Evolutionary conservation across 1,140 invertebrate genomes (phyloP), one percentile per base, ranked within the genome.

Genomic region (Drosophila oshimai): DNA sequence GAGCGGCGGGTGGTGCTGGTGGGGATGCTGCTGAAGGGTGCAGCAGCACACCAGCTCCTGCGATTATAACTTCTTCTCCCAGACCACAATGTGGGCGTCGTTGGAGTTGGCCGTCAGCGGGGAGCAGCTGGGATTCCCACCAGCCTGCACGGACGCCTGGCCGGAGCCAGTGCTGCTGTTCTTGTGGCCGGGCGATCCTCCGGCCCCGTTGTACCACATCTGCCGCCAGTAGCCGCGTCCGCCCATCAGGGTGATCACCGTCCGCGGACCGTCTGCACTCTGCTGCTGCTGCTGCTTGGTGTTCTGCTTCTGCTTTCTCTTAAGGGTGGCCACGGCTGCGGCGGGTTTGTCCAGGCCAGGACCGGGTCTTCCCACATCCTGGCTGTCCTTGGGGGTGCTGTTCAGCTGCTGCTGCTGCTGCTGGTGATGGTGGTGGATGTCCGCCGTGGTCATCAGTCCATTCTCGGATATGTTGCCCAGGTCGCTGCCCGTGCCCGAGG

Each of bases 11-110:
- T 84, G 69, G 31, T 70, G 81, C 61, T 78, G 77, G 45, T 84
- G 80, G n/a, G 75, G 75, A 29, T 86, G 79, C 71, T 84, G 75
- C 67, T 84, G 80, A 26, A 83, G 53, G 17, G 74, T 84, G 54
- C 80, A 86, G 47, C 86, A 88, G 79, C 88, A 90, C 83, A 86
- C 79, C 62, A 79, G 68, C 88, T 89, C 88, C 88, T 78, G 69
- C 54, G 89, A 90, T 93, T 92, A 97, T 93, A 97, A 94, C 86
- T 97, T 97, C 93, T 96, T 96, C 92, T 98, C 97, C 96, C 96
- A 97, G 7, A 97, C 93, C 28, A 97, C 95, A 71, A 97, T 95
- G 91, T 97, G 95, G 9, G 96, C 96, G 92, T 97, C 96, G 72
- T 93, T 95, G 74, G 92, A 94, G 75, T 95, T 95, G 17, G 94